phyloP scores from a whole-genome alignment of 2,888 invertebrate species.

The Ceriagrion tenellum region DNA sequence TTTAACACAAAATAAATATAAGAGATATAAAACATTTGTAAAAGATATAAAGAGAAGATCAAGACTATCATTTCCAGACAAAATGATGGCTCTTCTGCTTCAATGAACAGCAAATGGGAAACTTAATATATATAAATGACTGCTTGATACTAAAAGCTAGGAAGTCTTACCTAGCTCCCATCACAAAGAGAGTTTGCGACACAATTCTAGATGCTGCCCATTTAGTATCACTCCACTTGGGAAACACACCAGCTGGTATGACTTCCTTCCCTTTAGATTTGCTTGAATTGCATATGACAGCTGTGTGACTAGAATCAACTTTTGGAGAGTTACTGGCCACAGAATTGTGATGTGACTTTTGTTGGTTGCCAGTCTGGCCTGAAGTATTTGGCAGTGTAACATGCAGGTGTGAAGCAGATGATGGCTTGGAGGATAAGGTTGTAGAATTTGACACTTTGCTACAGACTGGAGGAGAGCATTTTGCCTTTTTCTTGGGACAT shows the following conservation, averaged over 20 bases:
- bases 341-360: background rate
- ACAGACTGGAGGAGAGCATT: background rate
- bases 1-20: background rate
- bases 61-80: no score
- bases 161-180: slow-evolving; percentile 84
- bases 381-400: background rate
- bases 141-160: slow-evolving; percentile 3
- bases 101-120: no score
- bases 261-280: slow-evolving; percentile 44
- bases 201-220: slow-evolving; percentile 88
- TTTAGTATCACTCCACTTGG: slow-evolving; percentile 81
- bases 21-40: background rate
- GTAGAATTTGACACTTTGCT: background rate
- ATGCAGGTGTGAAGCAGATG: background rate
- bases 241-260: background rate
- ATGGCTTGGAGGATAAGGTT: background rate
- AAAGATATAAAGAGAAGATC: no score
- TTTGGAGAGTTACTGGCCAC: background rate
- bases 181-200: slow-evolving; percentile 87
- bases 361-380: background rate
- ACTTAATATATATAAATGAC: background rate
- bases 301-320: background rate
- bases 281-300: background rate
- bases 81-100: no score
- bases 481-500: slow-evolving; percentile 42